Evolutionary conservation across 2,888 invertebrate genomes (phyloP).

Genomic region (Magallana nippona): DNA sequence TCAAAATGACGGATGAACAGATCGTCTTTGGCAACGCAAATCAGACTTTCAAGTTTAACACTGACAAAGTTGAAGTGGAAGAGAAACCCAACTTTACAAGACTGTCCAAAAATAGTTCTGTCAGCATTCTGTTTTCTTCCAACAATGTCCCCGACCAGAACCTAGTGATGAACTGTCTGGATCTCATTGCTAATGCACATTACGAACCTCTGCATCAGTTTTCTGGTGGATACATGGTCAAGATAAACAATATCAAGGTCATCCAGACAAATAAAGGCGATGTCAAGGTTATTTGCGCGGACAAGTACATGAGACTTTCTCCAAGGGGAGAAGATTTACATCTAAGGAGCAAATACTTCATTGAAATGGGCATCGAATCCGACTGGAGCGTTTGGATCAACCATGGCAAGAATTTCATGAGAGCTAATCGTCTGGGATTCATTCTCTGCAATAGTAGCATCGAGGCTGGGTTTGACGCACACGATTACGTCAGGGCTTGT

Average conservation of each 20-base stretch:
- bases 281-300: conserved; percentile 78
- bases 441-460: conserved; percentile 70
- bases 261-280: conserved; percentile 78
- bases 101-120: conserved; percentile 76
- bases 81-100: conserved; percentile 70
- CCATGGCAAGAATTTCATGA: conserved; percentile 70
- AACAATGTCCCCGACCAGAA: conserved; percentile 75
- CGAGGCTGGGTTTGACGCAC: conserved; percentile 68
- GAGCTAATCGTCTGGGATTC: conserved; percentile 64
- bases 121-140: conserved; percentile 76
- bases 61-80: conserved; percentile 63
- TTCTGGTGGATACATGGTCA: conserved; percentile 75
- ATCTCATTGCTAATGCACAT: conserved; percentile 75
- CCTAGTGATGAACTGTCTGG: conserved; percentile 73
- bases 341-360: conserved; percentile 76
- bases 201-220: conserved; percentile 69
- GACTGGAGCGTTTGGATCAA: conserved; percentile 73
- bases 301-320: conserved; percentile 78
- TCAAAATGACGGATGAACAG: conserved; percentile 68
- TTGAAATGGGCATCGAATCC: conserved; percentile 79
- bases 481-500: conserved; percentile 63
- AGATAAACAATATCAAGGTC: conserved; percentile 78
- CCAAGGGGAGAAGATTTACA: conserved; percentile 71
- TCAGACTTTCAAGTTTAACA: conserved; percentile 72
- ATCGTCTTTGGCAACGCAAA: conserved; percentile 71